Conservation (phyloP, 2,797 vertebrate genomes). For the Melanotaenia boesemani region DNA sequence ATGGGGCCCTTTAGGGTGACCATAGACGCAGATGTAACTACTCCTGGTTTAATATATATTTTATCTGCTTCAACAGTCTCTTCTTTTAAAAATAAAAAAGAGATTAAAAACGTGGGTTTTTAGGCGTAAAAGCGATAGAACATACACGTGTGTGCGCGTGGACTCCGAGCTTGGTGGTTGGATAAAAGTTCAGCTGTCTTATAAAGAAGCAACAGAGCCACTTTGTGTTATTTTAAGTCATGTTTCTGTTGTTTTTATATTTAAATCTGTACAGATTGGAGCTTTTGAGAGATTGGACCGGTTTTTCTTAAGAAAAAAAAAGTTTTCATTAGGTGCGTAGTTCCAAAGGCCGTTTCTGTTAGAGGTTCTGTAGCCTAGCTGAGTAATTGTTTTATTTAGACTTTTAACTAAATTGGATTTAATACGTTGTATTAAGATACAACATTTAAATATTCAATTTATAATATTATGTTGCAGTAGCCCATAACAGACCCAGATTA, state of each 20-base stretch:
- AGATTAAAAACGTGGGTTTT: background rate
- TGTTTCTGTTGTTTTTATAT: background rate
- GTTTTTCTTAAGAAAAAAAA: background rate
- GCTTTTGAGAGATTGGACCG: background rate
- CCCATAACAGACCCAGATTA: constrained; percentile 8
- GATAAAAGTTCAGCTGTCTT: constrained; percentile 26
- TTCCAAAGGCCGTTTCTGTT: constrained; percentile 12
- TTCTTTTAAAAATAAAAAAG: background rate
- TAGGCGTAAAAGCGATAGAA: background rate
- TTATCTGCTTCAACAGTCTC: background rate
- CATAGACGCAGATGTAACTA: background rate
- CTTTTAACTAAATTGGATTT: background rate
- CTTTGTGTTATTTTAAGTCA: background rate
- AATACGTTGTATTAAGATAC: background rate
- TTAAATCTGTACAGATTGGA: background rate
- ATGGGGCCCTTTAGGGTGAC: constrained; percentile 49
- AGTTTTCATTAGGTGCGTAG: constrained; percentile 12
- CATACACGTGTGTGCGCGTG: constrained; percentile 32
- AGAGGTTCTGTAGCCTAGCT: background rate
- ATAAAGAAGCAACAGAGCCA: background rate
- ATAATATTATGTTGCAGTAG: background rate
- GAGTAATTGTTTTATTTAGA: background rate
- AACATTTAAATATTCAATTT: background rate
- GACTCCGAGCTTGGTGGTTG: constrained; percentile 19
- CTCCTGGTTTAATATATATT: background rate